These are phyloP conservation scores for Anticlea derivata DNA, from an alignment of 2,888 invertebrate species.

Conservation along the genomic window DNA sequence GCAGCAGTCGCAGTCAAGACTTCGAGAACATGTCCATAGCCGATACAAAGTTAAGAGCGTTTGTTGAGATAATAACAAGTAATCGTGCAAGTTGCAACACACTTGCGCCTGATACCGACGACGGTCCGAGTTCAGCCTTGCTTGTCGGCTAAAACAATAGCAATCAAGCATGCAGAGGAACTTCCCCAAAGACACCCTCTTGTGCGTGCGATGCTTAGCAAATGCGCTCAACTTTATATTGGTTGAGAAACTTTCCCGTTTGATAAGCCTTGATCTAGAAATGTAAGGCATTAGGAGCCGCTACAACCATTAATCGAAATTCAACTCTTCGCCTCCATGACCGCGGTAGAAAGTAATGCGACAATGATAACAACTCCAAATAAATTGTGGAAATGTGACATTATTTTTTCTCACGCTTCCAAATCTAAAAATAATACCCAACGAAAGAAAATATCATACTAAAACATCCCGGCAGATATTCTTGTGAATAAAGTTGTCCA, in stretches of 20 bases:
- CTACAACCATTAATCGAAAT: constrained; percentile 28
- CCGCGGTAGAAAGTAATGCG: constrained; percentile 24
- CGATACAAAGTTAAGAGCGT: constrained; percentile 66
- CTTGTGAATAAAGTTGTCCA: constrained; percentile 65
- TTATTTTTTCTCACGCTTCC: constrained; percentile 49
- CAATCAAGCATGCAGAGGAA: constrained; percentile 81
- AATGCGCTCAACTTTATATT: constrained; percentile 78
- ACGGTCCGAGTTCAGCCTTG: constrained; percentile 67
- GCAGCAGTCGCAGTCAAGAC: constrained; percentile 49
- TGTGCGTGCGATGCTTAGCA: constrained; percentile 77
- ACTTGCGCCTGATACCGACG: constrained; percentile 52
- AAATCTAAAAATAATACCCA: constrained; percentile 59
- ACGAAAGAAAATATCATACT: constrained; percentile 52
- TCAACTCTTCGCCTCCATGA: constrained; percentile 20
- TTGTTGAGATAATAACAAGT: constrained; percentile 73
- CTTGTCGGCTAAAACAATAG: constrained; percentile 75
- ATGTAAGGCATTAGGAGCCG: constrained; percentile 23
- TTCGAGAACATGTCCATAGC: constrained; percentile 58
- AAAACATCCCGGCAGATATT: constrained; percentile 54
- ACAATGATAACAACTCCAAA: constrained; percentile 30
- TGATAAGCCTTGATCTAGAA: constrained; percentile 51
- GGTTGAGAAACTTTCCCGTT: constrained; percentile 74
- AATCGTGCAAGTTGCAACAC: constrained; percentile 69
- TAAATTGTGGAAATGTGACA: constrained; percentile 36
- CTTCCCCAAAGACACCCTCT: constrained; percentile 77